Evolutionary conservation across 92 coral and sea anemone species (phyloP).

Genomic region (Hydrozoanthus gracilis): DNA sequence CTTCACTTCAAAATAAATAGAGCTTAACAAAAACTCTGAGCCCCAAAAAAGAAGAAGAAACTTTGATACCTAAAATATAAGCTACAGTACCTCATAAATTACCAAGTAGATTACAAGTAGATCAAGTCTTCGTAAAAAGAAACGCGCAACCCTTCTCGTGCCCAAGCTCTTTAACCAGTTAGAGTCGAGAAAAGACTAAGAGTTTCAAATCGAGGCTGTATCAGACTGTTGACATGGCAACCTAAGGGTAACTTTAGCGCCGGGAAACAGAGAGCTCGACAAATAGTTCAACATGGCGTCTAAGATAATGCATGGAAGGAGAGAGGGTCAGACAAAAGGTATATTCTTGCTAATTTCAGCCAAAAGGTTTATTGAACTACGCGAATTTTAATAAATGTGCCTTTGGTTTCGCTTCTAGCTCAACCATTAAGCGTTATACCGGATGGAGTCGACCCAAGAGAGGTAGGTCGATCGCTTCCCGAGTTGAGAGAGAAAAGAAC

Average conservation of each 20-base stretch:
- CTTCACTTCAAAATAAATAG: not conserved
- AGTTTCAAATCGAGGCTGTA: slow-evolving; percentile 7
- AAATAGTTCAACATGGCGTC: slow-evolving; percentile 83
- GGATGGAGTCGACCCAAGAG: slow-evolving; percentile 87
- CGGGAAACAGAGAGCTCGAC: slow-evolving; percentile 7
- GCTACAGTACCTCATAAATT: too few species aligned
- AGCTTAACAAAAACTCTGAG: too few species aligned
- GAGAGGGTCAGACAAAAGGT: slow-evolving; percentile 96
- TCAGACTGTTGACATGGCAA: slow-evolving; percentile 59
- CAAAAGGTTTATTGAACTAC: not conserved
- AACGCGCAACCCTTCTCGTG: too few species aligned
- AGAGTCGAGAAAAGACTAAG: not conserved
- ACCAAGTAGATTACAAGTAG: too few species aligned
- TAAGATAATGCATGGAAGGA: slow-evolving; percentile 88
- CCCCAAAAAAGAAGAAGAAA: too few species aligned
- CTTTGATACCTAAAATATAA: too few species aligned
- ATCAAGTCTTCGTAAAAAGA: too few species aligned
- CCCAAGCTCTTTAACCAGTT: not conserved
- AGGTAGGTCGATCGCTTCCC: slow-evolving; percentile 63
- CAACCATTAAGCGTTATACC: slow-evolving; percentile 79
- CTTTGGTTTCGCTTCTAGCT: slow-evolving; percentile 50
- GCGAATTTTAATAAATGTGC: not conserved
- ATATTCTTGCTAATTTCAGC: slow-evolving; percentile 30
- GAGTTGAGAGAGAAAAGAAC: not conserved
- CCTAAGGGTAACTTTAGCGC: slow-evolving; percentile 37